Evolutionary conservation across 2,888 invertebrate species (phyloP).

Genomic region (Entomobrya proxima): DNA sequence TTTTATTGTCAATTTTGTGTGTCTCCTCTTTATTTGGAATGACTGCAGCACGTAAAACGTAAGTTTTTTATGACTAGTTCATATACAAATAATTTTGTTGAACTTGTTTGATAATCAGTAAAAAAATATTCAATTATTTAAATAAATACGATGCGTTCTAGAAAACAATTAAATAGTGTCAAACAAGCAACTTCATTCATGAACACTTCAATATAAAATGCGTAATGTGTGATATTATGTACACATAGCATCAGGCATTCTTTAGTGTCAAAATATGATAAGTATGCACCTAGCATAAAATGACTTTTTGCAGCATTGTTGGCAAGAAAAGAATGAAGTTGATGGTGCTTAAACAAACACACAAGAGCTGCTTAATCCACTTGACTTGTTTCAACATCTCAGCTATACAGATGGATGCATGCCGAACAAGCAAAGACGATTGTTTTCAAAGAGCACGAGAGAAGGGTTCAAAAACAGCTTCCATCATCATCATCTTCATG

Average conservation of each 20-base stretch:
- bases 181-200: too few relatives aligned
- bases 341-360: background rate
- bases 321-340: background rate
- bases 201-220: too few relatives aligned
- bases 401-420: background rate
- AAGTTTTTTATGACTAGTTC: slow-evolving; percentile 3
- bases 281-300: too few relatives aligned
- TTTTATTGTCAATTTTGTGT: background rate
- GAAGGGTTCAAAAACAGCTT: slow-evolving; percentile 37
- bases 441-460: slow-evolving; percentile 18
- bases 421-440: background rate
- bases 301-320: background rate
- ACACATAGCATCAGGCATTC: too few relatives aligned
- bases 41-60: slow-evolving; percentile 48
- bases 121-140: too few relatives aligned
- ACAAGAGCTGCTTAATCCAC: slow-evolving; percentile 32
- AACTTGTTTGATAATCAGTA: background rate
- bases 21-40: slow-evolving; percentile 9
- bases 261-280: too few relatives aligned
- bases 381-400: slow-evolving; percentile 42
- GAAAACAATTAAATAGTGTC: too few relatives aligned
- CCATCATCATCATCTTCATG: slow-evolving; percentile 27
- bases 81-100: background rate
- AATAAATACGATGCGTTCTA: too few relatives aligned
- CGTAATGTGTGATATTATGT: too few relatives aligned